phyloP scores from a whole-genome alignment of 2,797 vertebrate genomes.

The Amazonetta brasiliensis region DNA sequence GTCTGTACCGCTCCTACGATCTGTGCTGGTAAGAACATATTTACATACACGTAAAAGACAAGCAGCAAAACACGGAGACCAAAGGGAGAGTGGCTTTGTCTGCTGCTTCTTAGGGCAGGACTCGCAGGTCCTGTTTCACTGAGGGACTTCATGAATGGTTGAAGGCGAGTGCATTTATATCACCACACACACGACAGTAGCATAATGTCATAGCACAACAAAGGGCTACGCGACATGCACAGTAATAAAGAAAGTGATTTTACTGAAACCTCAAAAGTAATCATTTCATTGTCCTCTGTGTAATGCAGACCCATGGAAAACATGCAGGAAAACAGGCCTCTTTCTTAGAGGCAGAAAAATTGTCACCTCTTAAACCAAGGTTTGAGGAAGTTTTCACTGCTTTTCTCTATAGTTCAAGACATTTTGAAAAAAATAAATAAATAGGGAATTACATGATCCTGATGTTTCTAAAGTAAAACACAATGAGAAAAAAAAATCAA shows the following conservation, averaged over 20 bases:
- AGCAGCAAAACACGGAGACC: not conserved
- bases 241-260: not conserved
- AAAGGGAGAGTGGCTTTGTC: not conserved
- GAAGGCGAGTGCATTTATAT: not conserved
- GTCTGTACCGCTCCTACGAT: not conserved
- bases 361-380: not conserved
- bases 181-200: accelerated
- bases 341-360: not conserved
- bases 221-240: accelerated
- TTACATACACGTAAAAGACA: not conserved
- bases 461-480: not conserved
- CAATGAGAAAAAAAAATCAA: not conserved
- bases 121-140: not conserved
- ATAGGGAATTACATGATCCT: not conserved
- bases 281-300: not conserved
- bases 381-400: not conserved
- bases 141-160: not conserved
- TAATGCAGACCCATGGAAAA: not conserved
- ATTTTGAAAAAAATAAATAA: not conserved
- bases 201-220: not conserved
- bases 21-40: not conserved
- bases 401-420: not conserved
- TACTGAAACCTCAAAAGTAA: not conserved
- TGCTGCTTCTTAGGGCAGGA: not conserved
- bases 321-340: accelerated